phyloP scores from a whole-genome alignment of 2,797 vertebrate species.

The Neosilurus hyrtlii region DNA sequence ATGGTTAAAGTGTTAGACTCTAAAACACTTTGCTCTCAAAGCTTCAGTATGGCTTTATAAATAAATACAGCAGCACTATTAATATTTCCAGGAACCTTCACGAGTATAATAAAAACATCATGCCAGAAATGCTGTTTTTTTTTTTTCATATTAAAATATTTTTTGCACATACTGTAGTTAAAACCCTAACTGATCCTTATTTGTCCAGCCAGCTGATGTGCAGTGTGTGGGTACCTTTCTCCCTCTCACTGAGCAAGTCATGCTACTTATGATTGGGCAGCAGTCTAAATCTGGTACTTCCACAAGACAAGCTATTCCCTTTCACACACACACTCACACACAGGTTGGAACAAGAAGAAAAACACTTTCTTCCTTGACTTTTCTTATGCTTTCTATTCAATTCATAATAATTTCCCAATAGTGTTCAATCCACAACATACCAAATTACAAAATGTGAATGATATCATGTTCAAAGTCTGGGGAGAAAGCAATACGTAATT shows the following conservation, averaged over 20 bases:
- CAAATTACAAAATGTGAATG: neutral
- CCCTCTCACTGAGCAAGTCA: neutral
- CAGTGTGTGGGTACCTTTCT: neutral
- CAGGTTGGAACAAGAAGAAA: neutral
- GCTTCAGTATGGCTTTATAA: slow-evolving; percentile 6
- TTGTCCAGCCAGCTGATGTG: neutral
- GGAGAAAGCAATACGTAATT: neutral
- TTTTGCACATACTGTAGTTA: neutral
- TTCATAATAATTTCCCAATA: neutral
- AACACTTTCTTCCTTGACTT: neutral
- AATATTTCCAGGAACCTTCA: neutral
- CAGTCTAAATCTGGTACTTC: slow-evolving; percentile 10
- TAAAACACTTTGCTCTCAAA: slow-evolving; percentile 6
- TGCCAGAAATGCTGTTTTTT: neutral
- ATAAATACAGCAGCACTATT: slow-evolving; percentile 2
- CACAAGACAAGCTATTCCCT: slow-evolving; percentile 7
- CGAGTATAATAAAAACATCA: neutral
- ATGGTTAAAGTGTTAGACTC: neutral
- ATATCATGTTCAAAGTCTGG: neutral
- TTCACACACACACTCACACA: slow-evolving; percentile 16
- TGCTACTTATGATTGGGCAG: slow-evolving; percentile 7
- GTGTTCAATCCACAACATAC: neutral
- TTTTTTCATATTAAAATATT: neutral
- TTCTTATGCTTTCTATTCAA: slow-evolving; percentile 4
- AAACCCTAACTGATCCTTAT: slow-evolving; percentile 1